These are phyloP conservation scores for Grus americana DNA, from an alignment of 2,113 vertebrate genomes.

Conservation along the genomic window DNA sequence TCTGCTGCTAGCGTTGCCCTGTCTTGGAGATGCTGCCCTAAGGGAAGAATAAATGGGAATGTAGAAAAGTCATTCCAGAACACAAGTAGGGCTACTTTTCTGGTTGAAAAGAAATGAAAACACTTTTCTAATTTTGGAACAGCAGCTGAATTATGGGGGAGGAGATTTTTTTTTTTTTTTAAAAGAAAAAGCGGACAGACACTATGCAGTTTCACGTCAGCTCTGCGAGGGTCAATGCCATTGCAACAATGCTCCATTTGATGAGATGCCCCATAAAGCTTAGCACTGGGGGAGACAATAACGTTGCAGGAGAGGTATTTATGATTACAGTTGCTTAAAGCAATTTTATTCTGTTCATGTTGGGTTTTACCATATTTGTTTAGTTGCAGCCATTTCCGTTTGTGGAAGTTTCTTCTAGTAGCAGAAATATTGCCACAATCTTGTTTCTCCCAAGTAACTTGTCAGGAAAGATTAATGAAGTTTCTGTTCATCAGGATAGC, in stretches of 20 bases:
- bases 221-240: neutral
- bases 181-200: neutral
- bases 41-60: neutral
- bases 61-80: neutral
- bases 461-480: conserved; percentile 71
- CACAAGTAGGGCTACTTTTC: neutral
- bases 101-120: neutral
- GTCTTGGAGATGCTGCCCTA: neutral
- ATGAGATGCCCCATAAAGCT: neutral
- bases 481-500: conserved; percentile 34
- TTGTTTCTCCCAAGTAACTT: conserved; percentile 59
- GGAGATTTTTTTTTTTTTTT: neutral
- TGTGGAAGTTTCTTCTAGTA: conserved; percentile 13
- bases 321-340: conserved; percentile 45
- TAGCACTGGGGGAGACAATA: neutral
- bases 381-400: neutral
- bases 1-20: accelerated
- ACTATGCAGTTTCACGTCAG: neutral
- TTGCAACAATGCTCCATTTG: neutral
- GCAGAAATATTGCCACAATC: conserved; percentile 29
- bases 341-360: neutral
- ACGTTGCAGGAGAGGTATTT: neutral
- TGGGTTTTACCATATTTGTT: conserved; percentile 29
- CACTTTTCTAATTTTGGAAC: neutral
- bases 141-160: neutral